Base-by-base conservation (phyloP, 2,113 vertebrate genomes). In the Bos javanicus region DNA sequence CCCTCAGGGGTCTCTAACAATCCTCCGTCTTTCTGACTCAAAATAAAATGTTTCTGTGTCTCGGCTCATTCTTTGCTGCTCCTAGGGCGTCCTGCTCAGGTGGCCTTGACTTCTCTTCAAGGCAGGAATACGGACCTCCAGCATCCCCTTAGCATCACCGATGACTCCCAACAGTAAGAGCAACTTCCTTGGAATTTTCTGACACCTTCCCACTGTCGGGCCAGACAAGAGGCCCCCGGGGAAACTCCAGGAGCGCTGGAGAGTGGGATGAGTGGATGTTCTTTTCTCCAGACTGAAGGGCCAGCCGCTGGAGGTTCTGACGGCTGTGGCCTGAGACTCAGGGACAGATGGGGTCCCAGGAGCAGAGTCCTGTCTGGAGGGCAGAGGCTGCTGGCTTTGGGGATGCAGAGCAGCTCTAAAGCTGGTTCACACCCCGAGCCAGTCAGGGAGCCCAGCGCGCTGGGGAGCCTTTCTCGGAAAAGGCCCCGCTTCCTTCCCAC, bases 401-500 rank as follows among this genome's bases (percentile, higher is more conserved):
- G 33, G 30, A 33, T 26, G 21, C 46, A n/a, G 19, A 36, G 56
- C 56, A 12, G 19, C 56, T 57, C 7, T 50, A 3, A 5, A 12
- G 6, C 19, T 7, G 1, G 67, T 57, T 64, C 6, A 0, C 16
- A 36, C 33, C 16, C 46, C 0, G 25, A 25, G 48, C 23, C 64
- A 39, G 89, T 26, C 26, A 11, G 54, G 56, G 13, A 12, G 19
- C 43, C 3, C 0, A 28, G 46, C 3, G 25, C 1, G 0, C 16
- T 12, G 13, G 80, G 23, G 50, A 50, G 19, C 59, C 0, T 85
- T 98, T 97, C 93, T 97, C 52, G 11, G 97, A 94, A 89, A 78
- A 48, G 25, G 21, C 21, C 59, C 4, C 26, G 3, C 0, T 7
- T 39, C 87, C 76, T 19, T 3, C 28, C 60, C 78, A 88, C 25